Base-by-base conservation (phyloP, 2,113 vertebrate species). In the Coreoperca whiteheadi region DNA sequence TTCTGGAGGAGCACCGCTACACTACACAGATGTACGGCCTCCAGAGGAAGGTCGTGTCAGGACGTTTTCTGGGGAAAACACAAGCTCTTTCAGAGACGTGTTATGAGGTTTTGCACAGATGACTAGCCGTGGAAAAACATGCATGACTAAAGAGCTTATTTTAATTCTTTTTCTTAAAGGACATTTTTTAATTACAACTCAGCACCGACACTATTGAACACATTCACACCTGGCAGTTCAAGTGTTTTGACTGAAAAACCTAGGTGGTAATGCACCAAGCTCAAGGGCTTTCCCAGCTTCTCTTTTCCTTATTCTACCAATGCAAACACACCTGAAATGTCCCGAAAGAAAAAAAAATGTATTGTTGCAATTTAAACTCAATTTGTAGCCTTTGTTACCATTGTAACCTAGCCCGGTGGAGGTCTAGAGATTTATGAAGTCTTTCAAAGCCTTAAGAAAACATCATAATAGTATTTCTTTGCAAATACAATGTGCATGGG, bases 1-100 rank as follows among this genome's bases (percentile, higher is more conserved):
- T 88, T 59, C 77, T 95, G 70, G 93, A 96, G 85, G 89, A 94
- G 69, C 90, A 91, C 56, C 89, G 93, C 54, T 89, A 88, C 18
- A 87, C 94, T 14, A 57, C 71, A 14, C 89, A 92, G 82, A 91
- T 95, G 74, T 92, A 92, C 18, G 65, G 93, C 59, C 86, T 94
- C 6, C 80, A 78, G 74, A 87, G 67, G 81, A 93, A 88, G 91
- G 91, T 94, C 59, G 39, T 15, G 9, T 59, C 61, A 34, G 39
- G 16, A 67, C 28, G 43, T 39, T 20, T n/a, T 34, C 53, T 37
- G 53, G 1, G 53, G 1, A 34, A 67, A 34, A n/a, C 12, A 54
- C 57, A 37, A 37, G 28, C 12, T 23, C 28, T 60, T 6, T 74
- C 4, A 6, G 43, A 34, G 30, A 53, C 0, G 1, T 20, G 43